These are phyloP conservation scores for Pentamera pediparva DNA, from an alignment of 53 echinoderm and acorn worm species.

Conservation along the genomic window DNA sequence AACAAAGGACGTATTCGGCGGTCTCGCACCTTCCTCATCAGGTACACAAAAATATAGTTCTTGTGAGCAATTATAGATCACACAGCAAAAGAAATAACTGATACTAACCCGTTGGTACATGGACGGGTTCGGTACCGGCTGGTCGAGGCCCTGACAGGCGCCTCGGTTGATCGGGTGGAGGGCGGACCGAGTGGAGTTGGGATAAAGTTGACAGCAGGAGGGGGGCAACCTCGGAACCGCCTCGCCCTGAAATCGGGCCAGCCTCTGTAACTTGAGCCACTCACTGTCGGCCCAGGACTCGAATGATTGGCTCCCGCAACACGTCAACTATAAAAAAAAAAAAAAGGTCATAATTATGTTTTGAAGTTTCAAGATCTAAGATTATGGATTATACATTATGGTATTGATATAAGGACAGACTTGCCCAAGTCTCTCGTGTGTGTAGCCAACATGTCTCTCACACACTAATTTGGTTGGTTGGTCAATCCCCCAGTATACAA, in stretches of 20 bases:
- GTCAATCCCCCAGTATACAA: too few species aligned
- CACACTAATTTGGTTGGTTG: too few species aligned
- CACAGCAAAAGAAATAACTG: neutral
- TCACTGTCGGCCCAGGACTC: constrained; percentile 17
- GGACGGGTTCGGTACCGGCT: constrained; percentile 10
- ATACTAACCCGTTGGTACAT: constrained; percentile 13
- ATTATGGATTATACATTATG: too few species aligned
- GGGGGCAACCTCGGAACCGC: neutral
- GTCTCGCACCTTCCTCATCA: too few species aligned
- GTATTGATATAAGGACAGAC: too few species aligned
- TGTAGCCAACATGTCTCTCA: too few species aligned
- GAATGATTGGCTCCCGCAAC: constrained; percentile 16
- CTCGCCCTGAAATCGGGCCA: constrained; percentile 17
- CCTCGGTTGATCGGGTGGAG: neutral
- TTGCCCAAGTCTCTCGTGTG: too few species aligned
- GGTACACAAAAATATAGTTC: too few species aligned
- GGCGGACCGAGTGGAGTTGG: neutral
- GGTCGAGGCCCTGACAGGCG: constrained; percentile 20
- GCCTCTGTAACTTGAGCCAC: constrained; percentile 13
- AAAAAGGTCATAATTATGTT: neutral
- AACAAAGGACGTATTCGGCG: too few species aligned
- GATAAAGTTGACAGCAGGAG: constrained; percentile 11
- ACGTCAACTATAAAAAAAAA: neutral
- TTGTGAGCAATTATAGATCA: too few species aligned
- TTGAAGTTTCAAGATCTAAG: too few species aligned